Base-by-base conservation (phyloP, 2,113 vertebrate species). In the Pseudorhombus dupliciocellatus region DNA sequence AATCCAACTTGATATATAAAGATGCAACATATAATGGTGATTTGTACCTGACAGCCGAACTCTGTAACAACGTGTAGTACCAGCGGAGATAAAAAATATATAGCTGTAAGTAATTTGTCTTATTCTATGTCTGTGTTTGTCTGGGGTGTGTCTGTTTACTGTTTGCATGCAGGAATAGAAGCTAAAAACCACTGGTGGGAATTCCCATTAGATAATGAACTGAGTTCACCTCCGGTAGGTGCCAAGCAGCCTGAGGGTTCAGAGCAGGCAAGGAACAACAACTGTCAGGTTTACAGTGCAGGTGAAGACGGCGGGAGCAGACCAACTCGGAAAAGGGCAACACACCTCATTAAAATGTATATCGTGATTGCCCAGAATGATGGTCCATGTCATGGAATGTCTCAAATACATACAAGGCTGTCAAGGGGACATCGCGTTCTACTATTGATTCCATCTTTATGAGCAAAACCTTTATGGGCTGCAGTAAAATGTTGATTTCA, bases 131-230 rank as follows among this genome's bases (percentile, higher is more conserved):
- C 28, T 66, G 37, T 72, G 40, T 84, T 77, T 3, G 24, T 61
- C 57, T 28, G 55, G 48, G 64, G n/a, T 9, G 57, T 70, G 25
- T 64, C 75, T 81, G 66, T 77, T 87, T 81, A 71, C 73, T 77
- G 79, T 90, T 84, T 84, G 78, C 79, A 84, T 82, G 70, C 70
- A 67, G 71, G 50, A 53, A 61, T 66, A 71, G 26, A 42, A 54
- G 42, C 66, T 74, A 57, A 75, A 44, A 85, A 71, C 68, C 79
- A 73, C 82, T 62, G 54, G 72, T 73, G 78, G 77, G 89, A 88
- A 90, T 82, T 80, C 81, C 75, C 84, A 72, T 89, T 84, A 86
- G 87, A 90, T 91, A 88, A 89, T 88, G 88, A 90, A 85, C 84
- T 81, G 46, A 62, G 77, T 70, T 89, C 86, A 84, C 86, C 77